phyloP scores from a whole-genome alignment of 2,888 invertebrate species.

The Mimachlamys varia region DNA sequence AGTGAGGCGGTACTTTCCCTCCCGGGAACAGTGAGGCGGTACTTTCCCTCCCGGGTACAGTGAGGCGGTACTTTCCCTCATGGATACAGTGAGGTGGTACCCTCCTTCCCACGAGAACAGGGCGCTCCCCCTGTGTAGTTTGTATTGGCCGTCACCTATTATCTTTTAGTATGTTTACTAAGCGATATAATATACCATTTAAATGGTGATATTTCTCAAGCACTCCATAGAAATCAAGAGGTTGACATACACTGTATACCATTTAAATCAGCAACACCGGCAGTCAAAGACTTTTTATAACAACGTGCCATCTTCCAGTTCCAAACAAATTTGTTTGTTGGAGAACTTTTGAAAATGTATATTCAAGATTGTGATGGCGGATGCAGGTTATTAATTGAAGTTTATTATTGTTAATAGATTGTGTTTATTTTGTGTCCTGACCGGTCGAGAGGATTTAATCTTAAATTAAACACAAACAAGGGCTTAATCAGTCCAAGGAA shows the following conservation, averaged over 20 bases:
- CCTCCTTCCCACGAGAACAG: no score
- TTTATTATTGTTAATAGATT: background rate
- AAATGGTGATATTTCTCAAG: background rate
- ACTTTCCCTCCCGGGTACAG: no score
- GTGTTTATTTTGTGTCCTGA: background rate
- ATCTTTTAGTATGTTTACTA: background rate
- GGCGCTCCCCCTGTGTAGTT: background rate
- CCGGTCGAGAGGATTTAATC: background rate
- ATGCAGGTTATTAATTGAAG: background rate
- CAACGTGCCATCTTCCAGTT: background rate
- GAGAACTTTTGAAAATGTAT: background rate
- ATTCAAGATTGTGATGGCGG: background rate
- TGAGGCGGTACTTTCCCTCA: no score
- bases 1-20: no score
- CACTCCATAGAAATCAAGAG: background rate
- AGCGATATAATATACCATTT: background rate
- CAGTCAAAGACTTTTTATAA: background rate
- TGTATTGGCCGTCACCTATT: background rate
- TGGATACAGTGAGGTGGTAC: no score
- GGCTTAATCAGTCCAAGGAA: background rate
- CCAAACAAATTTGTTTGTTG: background rate
- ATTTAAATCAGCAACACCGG: background rate
- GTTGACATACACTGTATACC: background rate
- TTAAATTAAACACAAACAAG: slow-evolving; percentile 15
- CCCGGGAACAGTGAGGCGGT: no score